Conservation (phyloP, 2,113 vertebrate species). For the Hystrix brachyura region DNA sequence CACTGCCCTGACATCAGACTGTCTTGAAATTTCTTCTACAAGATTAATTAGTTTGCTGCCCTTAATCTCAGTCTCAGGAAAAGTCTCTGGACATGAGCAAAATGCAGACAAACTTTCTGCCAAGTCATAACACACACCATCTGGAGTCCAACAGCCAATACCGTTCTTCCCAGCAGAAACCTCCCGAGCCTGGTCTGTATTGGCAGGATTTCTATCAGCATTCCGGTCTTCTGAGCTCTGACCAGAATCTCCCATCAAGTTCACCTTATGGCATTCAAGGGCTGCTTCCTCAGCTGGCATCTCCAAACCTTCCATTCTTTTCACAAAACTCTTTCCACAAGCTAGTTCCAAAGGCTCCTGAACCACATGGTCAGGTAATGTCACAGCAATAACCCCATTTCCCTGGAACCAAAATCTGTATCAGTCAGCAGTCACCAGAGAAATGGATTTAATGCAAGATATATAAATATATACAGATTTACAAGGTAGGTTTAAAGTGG, state of each 20-base stretch:
- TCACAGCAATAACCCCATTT: not conserved
- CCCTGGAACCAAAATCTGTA: not conserved
- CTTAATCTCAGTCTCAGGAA: not conserved
- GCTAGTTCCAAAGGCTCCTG: not conserved
- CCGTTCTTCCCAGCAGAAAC: not conserved
- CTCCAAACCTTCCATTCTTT: not conserved
- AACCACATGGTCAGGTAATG: not conserved
- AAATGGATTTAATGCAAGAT: not conserved
- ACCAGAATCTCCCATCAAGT: not conserved
- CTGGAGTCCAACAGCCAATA: not conserved
- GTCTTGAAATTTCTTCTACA: not conserved
- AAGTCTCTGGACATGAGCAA: not conserved
- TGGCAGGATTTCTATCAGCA: not conserved
- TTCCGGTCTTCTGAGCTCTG: not conserved
- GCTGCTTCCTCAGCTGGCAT: not conserved
- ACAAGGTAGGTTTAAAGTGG: not conserved
- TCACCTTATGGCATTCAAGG: not conserved
- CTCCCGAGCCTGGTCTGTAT: not conserved
- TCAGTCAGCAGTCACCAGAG: not conserved
- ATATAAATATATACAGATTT: not conserved
- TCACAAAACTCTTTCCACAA: not conserved
- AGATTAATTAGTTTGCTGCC: not conserved
- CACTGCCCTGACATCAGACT: not conserved
- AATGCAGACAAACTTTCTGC: not conserved
- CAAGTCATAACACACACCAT: not conserved